Conservation (phyloP, 1,140 invertebrate species). For the Micrasema minimum region DNA sequence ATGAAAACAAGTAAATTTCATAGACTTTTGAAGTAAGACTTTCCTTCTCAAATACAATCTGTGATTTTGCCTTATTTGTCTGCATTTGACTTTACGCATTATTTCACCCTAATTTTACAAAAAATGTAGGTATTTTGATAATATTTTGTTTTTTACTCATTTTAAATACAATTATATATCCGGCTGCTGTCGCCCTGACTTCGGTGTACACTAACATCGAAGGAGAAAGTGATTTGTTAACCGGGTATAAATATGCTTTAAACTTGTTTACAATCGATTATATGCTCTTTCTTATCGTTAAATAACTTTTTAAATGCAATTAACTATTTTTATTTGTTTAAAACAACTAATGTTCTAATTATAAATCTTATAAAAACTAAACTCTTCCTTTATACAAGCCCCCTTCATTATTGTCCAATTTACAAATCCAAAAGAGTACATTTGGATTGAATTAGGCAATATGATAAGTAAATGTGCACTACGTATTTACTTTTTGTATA, state of each 20-base stretch:
- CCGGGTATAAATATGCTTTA: constrained; percentile 35
- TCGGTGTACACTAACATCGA: background rate
- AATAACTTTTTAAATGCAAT: background rate
- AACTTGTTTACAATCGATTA: constrained; percentile 48
- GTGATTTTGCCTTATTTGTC: constrained; percentile 33
- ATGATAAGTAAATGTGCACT: too few relatives aligned
- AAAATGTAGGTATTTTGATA: constrained; percentile 9
- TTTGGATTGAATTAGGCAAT: too few relatives aligned
- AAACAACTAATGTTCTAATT: too few relatives aligned
- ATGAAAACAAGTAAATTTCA: constrained; percentile 6
- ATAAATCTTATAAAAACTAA: too few relatives aligned
- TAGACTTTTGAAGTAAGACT: constrained; percentile 47
- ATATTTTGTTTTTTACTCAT: constrained; percentile 19
- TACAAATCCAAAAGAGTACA: too few relatives aligned
- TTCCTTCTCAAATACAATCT: too few relatives aligned
- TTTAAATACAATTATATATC: background rate
- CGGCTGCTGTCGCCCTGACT: too few relatives aligned
- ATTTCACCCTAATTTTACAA: constrained; percentile 22
- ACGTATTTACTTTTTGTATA: too few relatives aligned
- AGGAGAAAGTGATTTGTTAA: constrained; percentile 28
- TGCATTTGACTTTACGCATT: constrained; percentile 36
- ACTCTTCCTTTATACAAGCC: too few relatives aligned
- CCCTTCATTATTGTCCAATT: too few relatives aligned
- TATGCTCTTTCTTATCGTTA: constrained; percentile 2
- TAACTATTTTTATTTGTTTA: too few relatives aligned